Base-by-base conservation (phyloP, 2,113 vertebrate genomes). In the Anser cygnoides region DNA sequence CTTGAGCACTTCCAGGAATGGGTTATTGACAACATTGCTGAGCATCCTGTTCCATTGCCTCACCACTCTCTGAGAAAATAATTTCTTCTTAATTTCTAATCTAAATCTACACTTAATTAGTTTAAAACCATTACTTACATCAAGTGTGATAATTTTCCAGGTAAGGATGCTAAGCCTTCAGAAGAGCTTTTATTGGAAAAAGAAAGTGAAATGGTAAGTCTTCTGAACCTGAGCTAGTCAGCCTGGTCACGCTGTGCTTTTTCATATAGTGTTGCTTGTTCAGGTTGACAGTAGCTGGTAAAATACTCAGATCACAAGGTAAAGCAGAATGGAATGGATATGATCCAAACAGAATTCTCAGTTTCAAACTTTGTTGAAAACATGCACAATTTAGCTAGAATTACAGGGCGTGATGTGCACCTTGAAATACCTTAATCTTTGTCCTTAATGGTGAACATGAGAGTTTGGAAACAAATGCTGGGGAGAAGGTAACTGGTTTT, bases 161-260 rank as follows among this genome's bases (percentile, higher is more conserved):
- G 97, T 89, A 98, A 96, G 85, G 95, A 94, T 88, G 52, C 82
- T 93, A 98, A 94, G 92, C 21, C 83, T 67, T 61, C 84, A 75
- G 95, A 96, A 67, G 82, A 96, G 17, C 92, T 98, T 78, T 98
- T 98, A 57, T 83, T 97, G 57, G 97, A 98, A 70, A 98, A 98
- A 94, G 98, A 97, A 84, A 90, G 70, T 79, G 96, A 95, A 55
- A 71, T 95, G 95, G 98, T 98, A 95, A 97, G 97, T 65, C 46
- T 50, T 70, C 44, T 50, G 46, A 26, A 50, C 11, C 33, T 35
- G n/a, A 71, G 46, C 23, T 28, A 25, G n/a, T 71, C 46, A 28
- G 37, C 25, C 62, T 41, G 25, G 39, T 9, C n/a, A 35, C 46
- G 28, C 11, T 28, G 33, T 37, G 67, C 46, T 71, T 50, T 71